phyloP scores from a whole-genome alignment of 2,888 invertebrate species.

The Odontocolon sp. region DNA sequence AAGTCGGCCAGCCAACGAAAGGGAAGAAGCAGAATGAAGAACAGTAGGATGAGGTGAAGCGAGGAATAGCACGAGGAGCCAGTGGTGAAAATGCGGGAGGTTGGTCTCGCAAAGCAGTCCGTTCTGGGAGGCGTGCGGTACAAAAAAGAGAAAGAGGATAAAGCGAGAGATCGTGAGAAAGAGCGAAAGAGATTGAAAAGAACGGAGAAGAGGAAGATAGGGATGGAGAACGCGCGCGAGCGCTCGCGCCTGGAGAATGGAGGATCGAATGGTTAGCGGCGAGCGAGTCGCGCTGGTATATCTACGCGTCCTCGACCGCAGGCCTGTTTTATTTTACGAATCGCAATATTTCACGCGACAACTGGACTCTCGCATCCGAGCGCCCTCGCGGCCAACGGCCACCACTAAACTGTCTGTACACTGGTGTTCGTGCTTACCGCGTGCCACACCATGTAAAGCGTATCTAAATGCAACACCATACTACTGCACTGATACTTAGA shows the following conservation, averaged over 20 bases:
- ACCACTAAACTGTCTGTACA: constrained; percentile 79
- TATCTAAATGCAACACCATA: constrained; percentile 66
- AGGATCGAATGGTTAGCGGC: constrained; percentile 72
- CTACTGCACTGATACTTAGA: too few relatives aligned
- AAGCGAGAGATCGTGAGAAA: constrained; percentile 51
- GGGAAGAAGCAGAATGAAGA: constrained; percentile 46
- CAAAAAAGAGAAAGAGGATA: constrained; percentile 19
- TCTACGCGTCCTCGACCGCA: constrained; percentile 79
- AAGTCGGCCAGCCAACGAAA: constrained; percentile 46
- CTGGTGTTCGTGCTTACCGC: constrained; percentile 74
- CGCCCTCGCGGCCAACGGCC: constrained; percentile 72
- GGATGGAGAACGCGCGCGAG: constrained; percentile 53
- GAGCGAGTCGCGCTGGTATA: constrained; percentile 71
- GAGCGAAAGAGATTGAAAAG: constrained; percentile 15
- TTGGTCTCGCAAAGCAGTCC: not conserved
- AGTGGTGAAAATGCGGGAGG: constrained; percentile 46
- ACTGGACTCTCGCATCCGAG: constrained; percentile 73
- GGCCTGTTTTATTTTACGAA: constrained; percentile 81
- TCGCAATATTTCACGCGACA: constrained; percentile 81
- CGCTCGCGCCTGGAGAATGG: constrained; percentile 53
- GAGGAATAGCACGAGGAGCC: constrained; percentile 55
- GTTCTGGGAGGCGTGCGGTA: constrained; percentile 3
- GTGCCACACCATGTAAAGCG: constrained; percentile 72
- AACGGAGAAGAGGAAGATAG: constrained; percentile 45
- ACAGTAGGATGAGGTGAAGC: constrained; percentile 61